Evolutionary conservation across 2,113 vertebrate species (phyloP), one percentile per base, ranked within the genome.

Genomic region (Melanerpes formicivorus): DNA sequence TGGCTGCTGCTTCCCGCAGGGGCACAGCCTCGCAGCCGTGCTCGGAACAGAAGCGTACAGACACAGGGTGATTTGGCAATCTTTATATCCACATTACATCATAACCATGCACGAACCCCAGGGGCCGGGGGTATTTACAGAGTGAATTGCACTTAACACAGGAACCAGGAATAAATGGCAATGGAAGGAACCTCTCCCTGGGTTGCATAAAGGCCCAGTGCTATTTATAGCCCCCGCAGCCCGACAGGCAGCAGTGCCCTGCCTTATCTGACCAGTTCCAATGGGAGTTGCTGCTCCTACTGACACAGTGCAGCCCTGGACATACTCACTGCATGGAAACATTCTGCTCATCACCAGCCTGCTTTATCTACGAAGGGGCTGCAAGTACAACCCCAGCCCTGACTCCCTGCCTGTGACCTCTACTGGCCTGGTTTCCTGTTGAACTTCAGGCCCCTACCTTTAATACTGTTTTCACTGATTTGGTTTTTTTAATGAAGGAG

Each of bases 31-130:
- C 11, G 4, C 40, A 6, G 2, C 2, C 17, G 21, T 3, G n/a
- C n/a, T 50, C 26, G 70, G 46, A 93, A 95, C 85, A 83, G 62
- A 91, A 91, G 30, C 22, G 12, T 4, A 69, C 78, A 71, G 71
- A 88, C 52, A 27, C 29, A 2, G 6, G 32, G 12, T 66, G 86
- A 66, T 96, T 96, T 96, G 96, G 96, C 96, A 97, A 75, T 87
- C 84, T 96, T 96, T 97, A 96, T 97, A 92, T 95, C 93, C 95
- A 96, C 93, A 93, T 73, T 90, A 97, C 94, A 96, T 77, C 88
- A 75, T 72, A 93, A 96, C 95, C 97, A 95, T 96, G 96, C 97
- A 97, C 96, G 96, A 86, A 96, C 95, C 93, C 81, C 80, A 79
- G 93, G 70, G 29, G 84, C 77, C 60, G 75, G 27, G 73, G 60